These are phyloP conservation scores for Trachops cirrhosus DNA, from an alignment of 2,797 vertebrate genomes.

Conservation along the genomic window DNA sequence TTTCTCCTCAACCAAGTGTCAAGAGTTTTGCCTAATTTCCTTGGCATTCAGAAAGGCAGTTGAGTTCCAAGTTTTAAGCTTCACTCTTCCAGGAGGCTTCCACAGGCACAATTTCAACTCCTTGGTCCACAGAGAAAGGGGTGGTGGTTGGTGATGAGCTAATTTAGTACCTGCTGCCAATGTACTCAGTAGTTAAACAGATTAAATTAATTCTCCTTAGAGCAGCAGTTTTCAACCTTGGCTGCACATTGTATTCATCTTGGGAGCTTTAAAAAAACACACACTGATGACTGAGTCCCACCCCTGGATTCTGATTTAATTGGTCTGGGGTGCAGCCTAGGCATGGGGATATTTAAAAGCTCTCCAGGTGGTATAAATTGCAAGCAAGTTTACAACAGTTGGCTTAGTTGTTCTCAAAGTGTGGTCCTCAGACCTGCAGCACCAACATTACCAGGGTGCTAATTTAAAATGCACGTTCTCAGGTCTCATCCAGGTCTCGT, in stretches of 20 bases:
- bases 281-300: constrained; percentile 62
- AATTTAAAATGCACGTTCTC: not conserved
- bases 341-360: constrained; percentile 14
- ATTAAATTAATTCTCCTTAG: constrained; percentile 72
- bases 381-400: not conserved
- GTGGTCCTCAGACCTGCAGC: not conserved
- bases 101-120: not conserved
- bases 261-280: constrained; percentile 67
- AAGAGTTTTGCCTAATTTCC: not conserved
- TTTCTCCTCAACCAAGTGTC: not conserved
- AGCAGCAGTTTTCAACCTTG: constrained; percentile 66
- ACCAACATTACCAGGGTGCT: not conserved
- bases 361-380: not conserved
- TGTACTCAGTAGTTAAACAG: constrained; percentile 66
- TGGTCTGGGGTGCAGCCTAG: constrained; percentile 40
- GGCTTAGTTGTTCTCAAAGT: not conserved
- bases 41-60: not conserved
- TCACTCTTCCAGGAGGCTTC: constrained; percentile 1
- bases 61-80: not conserved
- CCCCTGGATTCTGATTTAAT: constrained; percentile 65
- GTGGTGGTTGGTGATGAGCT: constrained; percentile 23
- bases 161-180: constrained; percentile 65
- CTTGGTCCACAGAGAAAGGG: constrained; percentile 27
- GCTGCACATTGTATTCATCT: constrained; percentile 68
- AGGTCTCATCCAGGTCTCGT: not conserved